These are phyloP conservation scores for Capromys pilorides DNA, from an alignment of 2,797 vertebrate species.

Conservation along the genomic window DNA sequence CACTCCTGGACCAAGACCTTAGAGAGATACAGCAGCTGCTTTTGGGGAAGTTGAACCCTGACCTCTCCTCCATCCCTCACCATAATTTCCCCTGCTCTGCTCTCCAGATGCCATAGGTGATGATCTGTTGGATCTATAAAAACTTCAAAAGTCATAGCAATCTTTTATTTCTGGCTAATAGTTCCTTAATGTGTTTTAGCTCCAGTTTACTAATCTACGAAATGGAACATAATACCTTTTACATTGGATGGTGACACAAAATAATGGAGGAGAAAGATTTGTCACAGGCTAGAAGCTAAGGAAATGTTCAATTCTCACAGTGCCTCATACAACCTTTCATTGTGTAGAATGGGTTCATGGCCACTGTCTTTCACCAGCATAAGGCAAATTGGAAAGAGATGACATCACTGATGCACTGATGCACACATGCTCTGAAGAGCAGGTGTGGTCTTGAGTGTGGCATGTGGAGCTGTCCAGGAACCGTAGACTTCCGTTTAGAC, in stretches of 20 bases:
- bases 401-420: neutral
- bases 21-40: neutral
- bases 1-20: neutral
- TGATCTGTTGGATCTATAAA: neutral
- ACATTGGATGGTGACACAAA: conserved; percentile 7
- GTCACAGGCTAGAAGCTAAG: neutral
- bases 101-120: neutral
- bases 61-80: neutral
- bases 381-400: conserved; percentile 25
- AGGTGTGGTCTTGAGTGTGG: neutral
- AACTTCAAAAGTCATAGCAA: neutral
- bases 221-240: conserved; percentile 8
- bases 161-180: conserved; percentile 48
- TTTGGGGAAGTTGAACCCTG: conserved; percentile 11
- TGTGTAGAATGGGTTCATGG: neutral
- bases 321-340: neutral
- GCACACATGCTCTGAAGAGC: neutral
- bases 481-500: neutral
- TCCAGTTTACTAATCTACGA: conserved; percentile 23
- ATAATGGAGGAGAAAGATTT: neutral
- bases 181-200: conserved; percentile 32
- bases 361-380: neutral
- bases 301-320: neutral
- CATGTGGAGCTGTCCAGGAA: neutral
- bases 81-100: neutral